These are phyloP conservation scores for Phoenicopterus ruber DNA, from an alignment of 2,113 vertebrate species.

Conservation along the genomic window DNA sequence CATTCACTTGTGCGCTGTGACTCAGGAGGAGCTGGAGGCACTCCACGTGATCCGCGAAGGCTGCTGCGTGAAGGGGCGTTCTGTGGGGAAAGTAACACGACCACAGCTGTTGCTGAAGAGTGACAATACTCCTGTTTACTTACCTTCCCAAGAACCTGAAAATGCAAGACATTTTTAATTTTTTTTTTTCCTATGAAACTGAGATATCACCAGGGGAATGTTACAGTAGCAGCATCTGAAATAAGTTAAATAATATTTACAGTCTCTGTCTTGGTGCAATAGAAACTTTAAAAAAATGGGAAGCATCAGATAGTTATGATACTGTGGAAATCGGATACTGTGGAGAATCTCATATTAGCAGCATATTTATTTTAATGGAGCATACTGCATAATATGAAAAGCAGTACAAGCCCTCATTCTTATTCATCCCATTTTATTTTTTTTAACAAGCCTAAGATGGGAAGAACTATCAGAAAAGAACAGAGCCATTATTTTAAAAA, in stretches of 20 bases:
- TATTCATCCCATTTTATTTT: neutral
- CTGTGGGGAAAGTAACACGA: slow-evolving; percentile 15
- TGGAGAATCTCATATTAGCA: neutral
- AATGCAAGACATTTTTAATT: neutral
- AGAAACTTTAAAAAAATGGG: neutral
- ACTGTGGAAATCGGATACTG: neutral
- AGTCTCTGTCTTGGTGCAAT: neutral
- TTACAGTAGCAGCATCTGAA: neutral
- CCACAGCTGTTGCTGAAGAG: neutral
- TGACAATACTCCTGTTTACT: neutral
- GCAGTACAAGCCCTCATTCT: neutral
- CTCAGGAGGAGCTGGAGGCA: slow-evolving; percentile 91
- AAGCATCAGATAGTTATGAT: neutral
- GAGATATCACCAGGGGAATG: fast-evolving
- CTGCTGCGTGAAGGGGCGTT: slow-evolving; percentile 92
- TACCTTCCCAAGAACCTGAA: neutral
- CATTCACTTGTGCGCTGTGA: slow-evolving; percentile 83
- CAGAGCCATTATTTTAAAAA: neutral
- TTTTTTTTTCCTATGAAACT: neutral
- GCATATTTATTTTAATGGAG: neutral
- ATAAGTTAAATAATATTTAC: neutral
- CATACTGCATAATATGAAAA: neutral
- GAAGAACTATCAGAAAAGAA: neutral
- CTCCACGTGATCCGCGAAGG: slow-evolving; percentile 87
- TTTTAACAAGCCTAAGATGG: neutral